Evolutionary conservation across 2,888 invertebrate species (phyloP), one percentile per base, ranked within the genome.

Genomic region (Leucophenga maculata): DNA sequence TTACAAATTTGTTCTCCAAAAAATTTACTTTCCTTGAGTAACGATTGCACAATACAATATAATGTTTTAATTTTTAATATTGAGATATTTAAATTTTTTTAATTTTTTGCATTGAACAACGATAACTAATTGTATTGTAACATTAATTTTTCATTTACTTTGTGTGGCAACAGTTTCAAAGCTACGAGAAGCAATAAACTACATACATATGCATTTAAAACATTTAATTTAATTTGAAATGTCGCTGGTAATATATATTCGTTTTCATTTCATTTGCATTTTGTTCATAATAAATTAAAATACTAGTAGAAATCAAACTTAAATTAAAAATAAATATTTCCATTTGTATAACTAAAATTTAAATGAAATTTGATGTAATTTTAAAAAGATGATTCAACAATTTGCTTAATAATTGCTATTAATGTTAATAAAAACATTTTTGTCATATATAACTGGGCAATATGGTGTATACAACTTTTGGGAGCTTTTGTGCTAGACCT

Each of bases 391-490:
- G 26, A 3, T 26, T 26, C 4, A 26, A 26, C 26, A 26, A 26
- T 26, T 26, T 2, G 26, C 4, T 26, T 65, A 65, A 50, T 22
- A 46, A 65, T 65, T 52, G 13, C 48, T 39, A 64, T 20, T 46
- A 48, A 50, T 39, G 14, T 32, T 54, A 32, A 52, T 20, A 18
- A 55, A 54, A 44, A 60, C 16, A 18, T 39, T 18, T 44, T 39
- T 11, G 26, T 57, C 20, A 68, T 68, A 70, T 59, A 68, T 69
- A 48, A 31, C 16, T 52, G 20, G 26, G 18, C 50, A 54, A 11
- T 8, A 39, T 1, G 67, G 59, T 69, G 65, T 68, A 69, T 62
- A 69, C 54, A 69, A 62, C 65, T 52, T 48, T 57, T 31, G 13
- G 16, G 31, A 13, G 31, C n/a, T 54, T 74, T 26, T 57, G 9